Percentiles rank a stretch among this genome's conserved stretches.
Conservation (phyloP, 2,888 invertebrate species). For the Buathra laborator region DNA sequence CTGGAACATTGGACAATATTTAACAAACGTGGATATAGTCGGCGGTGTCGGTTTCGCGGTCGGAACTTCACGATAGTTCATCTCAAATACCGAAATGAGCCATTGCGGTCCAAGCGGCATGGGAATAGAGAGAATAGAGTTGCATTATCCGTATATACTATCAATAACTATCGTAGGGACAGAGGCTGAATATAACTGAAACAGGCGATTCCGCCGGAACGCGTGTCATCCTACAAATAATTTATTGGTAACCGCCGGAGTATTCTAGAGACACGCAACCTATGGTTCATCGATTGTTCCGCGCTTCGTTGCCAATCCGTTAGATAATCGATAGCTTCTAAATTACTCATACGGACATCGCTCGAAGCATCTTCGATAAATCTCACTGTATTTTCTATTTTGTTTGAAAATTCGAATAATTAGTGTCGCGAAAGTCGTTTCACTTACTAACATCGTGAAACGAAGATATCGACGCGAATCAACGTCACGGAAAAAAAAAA, state of each 20-base stretch:
- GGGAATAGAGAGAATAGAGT: conserved; percentile 4
- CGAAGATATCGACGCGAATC: no score
- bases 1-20: conserved; percentile 40
- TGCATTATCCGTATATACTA: conserved; percentile 40
- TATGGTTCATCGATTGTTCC: conserved; percentile 47
- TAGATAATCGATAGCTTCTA: neutral
- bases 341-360: neutral
- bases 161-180: conserved; percentile 2
- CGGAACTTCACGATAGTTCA: conserved; percentile 49
- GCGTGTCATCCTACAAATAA: conserved; percentile 45
- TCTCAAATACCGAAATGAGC: conserved; percentile 57
- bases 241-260: conserved; percentile 47
- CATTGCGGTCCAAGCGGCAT: conserved; percentile 35
- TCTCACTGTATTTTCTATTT: neutral
- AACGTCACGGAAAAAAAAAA: no score
- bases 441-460: no score
- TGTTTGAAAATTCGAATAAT: no score
- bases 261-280: conserved; percentile 37
- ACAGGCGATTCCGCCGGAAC: conserved; percentile 40
- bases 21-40: conserved; percentile 41
- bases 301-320: conserved; percentile 14
- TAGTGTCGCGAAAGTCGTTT: no score
- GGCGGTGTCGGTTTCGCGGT: conserved; percentile 56
- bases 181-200: conserved; percentile 21
- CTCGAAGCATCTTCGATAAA: neutral